These are phyloP conservation scores for Amitus sp. DNA, from an alignment of 2,888 invertebrate species.

Conservation along the genomic window DNA sequence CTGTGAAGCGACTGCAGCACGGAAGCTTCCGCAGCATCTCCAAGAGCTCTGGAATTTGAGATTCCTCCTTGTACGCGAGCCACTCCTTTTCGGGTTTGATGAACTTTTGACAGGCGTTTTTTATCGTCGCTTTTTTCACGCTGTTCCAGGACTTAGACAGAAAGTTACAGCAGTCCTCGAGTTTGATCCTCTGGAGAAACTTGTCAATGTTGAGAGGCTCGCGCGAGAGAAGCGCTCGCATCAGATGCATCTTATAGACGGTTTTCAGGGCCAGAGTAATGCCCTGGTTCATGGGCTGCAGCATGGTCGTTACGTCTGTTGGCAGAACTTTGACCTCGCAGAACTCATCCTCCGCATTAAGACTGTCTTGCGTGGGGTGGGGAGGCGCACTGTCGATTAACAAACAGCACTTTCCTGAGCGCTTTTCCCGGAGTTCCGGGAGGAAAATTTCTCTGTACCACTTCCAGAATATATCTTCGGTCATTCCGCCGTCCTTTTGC, in stretches of 20 bases:
- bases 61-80: slow-evolving; percentile 3
- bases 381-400: slow-evolving; percentile 27
- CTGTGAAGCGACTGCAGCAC: slow-evolving; percentile 26
- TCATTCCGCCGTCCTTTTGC: slow-evolving; percentile 20
- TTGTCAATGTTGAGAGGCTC: slow-evolving; percentile 11
- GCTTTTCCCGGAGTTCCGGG: slow-evolving; percentile 17
- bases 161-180: slow-evolving; percentile 9
- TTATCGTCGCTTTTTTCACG: slow-evolving; percentile 3
- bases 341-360: slow-evolving; percentile 23
- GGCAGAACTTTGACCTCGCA: slow-evolving; percentile 26
- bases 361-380: slow-evolving; percentile 14
- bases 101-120: slow-evolving; percentile 24
- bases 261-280: slow-evolving; percentile 28
- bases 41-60: not conserved
- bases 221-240: slow-evolving; percentile 4
- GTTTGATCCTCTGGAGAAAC: too few species aligned
- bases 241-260: slow-evolving; percentile 18
- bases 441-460: slow-evolving; percentile 26
- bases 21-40: slow-evolving; percentile 20
- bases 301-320: slow-evolving; percentile 21
- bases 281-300: slow-evolving; percentile 29
- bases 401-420: slow-evolving; percentile 15
- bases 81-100: slow-evolving; percentile 18
- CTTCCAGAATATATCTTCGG: slow-evolving; percentile 25
- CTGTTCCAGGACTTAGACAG: slow-evolving; percentile 17